phyloP scores from a whole-genome alignment of 1,140 invertebrate genomes.

The Brachionus plicatilis region DNA sequence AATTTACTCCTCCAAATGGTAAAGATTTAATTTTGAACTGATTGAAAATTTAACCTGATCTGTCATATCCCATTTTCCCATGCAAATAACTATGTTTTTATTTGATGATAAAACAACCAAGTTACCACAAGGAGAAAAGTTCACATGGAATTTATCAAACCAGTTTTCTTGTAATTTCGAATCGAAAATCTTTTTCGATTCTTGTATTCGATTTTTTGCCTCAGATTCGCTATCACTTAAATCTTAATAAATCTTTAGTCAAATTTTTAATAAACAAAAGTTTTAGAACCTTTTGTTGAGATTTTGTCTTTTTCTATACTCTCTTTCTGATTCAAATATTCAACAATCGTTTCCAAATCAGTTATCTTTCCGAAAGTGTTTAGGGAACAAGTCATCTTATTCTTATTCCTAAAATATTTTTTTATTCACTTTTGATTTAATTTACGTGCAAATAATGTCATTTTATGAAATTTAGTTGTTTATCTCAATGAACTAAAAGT shows the following conservation, averaged over 20 bases:
- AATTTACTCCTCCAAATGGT: neutral
- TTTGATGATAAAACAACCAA: neutral
- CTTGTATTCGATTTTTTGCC: neutral
- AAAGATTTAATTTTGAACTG: neutral
- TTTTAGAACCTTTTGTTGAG: neutral
- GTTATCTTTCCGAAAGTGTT: slow-evolving; percentile 21
- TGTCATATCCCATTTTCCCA: slow-evolving; percentile 36
- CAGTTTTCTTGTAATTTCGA: neutral
- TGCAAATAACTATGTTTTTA: slow-evolving; percentile 1
- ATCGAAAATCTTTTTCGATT: neutral
- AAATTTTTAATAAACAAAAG: neutral
- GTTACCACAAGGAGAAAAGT: slow-evolving; percentile 29
- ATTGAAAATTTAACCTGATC: slow-evolving; percentile 19
- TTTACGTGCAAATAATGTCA: slow-evolving; percentile 6
- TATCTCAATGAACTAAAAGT: no score
- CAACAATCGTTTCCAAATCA: neutral
- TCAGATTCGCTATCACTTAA: neutral
- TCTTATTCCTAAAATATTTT: neutral
- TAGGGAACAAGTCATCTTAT: slow-evolving; percentile 32
- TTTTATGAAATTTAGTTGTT: neutral
- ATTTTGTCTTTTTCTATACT: neutral
- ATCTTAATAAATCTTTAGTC: neutral
- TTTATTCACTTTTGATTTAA: neutral
- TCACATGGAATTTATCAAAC: slow-evolving; percentile 14
- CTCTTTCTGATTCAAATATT: neutral